Percentiles rank a stretch among this genome's conserved stretches.
Conservation (phyloP, 2,797 vertebrate genomes). For the Chanos chanos region DNA sequence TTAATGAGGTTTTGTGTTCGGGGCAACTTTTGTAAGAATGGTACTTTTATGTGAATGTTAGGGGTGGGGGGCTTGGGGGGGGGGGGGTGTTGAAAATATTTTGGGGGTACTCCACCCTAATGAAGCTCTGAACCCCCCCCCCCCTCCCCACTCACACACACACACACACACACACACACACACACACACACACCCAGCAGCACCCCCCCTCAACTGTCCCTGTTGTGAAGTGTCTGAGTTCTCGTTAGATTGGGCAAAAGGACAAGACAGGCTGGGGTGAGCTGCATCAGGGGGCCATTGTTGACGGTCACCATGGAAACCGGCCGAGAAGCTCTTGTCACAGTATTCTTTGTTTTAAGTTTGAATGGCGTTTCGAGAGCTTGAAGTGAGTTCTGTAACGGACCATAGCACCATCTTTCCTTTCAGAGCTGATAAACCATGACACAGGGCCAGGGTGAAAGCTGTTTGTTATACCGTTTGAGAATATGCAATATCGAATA, state of each 20-base stretch:
- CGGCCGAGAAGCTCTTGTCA: conserved; percentile 57
- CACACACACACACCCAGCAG: no score
- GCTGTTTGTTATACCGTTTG: conserved; percentile 20
- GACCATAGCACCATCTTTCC: background rate
- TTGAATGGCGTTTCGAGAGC: conserved; percentile 56
- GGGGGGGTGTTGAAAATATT: conserved; percentile 11
- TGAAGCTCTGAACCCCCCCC: conserved; percentile 58
- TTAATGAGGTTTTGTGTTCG: background rate
- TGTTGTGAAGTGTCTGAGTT: conserved; percentile 53
- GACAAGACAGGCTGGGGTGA: conserved; percentile 30
- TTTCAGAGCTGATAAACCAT: background rate
- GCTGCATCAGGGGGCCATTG: conserved; percentile 63
- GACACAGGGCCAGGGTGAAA: background rate
- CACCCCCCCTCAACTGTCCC: no score
- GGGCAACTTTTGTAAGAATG: background rate
- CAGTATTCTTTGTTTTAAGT: conserved; percentile 60
- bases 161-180: no score
- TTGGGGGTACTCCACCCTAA: conserved; percentile 39
- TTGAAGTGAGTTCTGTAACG: conserved; percentile 11
- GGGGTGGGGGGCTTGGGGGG: conserved; percentile 6
- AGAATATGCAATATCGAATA: no score
- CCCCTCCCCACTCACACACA: background rate
- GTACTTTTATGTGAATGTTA: background rate
- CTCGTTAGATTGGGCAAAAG: conserved; percentile 53
- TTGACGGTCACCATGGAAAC: conserved; percentile 68